A percentile compares a stretch with the other conserved stretches of the same genome.
Evolutionary conservation across 2,888 invertebrate genomes (phyloP).

Genomic region (Agapostemon virescens): DNA sequence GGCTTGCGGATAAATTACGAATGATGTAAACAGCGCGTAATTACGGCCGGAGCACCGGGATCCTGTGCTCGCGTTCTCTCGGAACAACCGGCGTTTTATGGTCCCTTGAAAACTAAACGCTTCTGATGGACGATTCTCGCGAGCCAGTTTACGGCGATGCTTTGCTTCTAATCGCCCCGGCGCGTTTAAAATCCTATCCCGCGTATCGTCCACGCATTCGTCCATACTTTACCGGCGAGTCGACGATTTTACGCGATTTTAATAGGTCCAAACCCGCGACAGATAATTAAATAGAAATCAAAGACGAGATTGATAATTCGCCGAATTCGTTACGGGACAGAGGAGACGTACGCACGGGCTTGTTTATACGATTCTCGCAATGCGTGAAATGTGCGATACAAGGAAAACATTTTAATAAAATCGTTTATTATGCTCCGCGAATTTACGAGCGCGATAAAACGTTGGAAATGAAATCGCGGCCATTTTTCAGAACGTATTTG

Average conservation of each 20-base stretch:
- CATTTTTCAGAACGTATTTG: background rate
- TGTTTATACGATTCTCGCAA: background rate
- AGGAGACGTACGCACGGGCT: background rate
- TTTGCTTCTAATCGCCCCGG: background rate
- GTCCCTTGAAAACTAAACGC: background rate
- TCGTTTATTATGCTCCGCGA: background rate
- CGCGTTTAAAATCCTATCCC: background rate
- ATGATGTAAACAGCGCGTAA: constrained; percentile 31
- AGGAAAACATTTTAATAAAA: background rate
- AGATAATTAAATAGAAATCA: background rate
- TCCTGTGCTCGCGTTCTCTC: background rate
- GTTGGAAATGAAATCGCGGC: background rate
- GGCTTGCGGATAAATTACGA: constrained; percentile 16
- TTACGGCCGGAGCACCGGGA: constrained; percentile 5
- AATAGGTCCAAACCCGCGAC: background rate
- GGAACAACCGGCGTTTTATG: background rate
- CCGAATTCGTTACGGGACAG: background rate
- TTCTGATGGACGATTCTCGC: background rate
- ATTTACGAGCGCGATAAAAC: background rate
- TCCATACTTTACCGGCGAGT: background rate
- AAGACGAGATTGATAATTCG: background rate
- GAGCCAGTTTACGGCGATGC: background rate
- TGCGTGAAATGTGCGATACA: background rate
- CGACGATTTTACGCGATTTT: background rate
- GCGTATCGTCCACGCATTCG: background rate